Conservation (phyloP, 2,888 invertebrate species). For the Amphipyra berbera region DNA sequence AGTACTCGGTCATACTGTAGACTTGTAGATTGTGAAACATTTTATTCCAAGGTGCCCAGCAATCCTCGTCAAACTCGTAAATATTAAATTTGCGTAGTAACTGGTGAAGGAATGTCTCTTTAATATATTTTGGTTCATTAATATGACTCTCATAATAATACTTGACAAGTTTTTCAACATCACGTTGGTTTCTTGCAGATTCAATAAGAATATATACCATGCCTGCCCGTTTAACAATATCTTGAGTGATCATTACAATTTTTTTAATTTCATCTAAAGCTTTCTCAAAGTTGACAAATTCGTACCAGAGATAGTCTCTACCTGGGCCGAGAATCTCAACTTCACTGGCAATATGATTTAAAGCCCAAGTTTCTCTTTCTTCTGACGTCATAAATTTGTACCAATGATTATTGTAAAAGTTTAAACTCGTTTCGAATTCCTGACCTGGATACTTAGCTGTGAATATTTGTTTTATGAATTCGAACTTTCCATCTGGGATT, state of each 20-base stretch:
- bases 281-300: conserved; percentile 70
- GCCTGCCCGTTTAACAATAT: conserved; percentile 59
- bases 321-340: conserved; percentile 65
- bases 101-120: conserved; percentile 65
- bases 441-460: conserved; percentile 63
- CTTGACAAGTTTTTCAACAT: conserved; percentile 66
- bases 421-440: conserved; percentile 66
- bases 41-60: conserved; percentile 72
- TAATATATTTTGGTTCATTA: conserved; percentile 66
- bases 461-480: conserved; percentile 68
- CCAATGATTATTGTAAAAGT: conserved; percentile 63
- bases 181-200: conserved; percentile 64
- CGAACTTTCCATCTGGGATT: conserved; percentile 65
- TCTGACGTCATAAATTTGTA: conserved; percentile 67
- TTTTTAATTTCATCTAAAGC: conserved; percentile 70
- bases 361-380: conserved; percentile 73
- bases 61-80: conserved; percentile 68
- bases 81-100: conserved; percentile 64
- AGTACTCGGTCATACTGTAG: conserved; percentile 54
- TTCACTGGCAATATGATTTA: conserved; percentile 65
- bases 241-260: conserved; percentile 60
- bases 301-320: conserved; percentile 70
- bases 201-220: conserved; percentile 66
- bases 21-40: conserved; percentile 69
- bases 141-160: conserved; percentile 74